phyloP scores from a whole-genome alignment of 2,888 invertebrate species.

The Dione juno region DNA sequence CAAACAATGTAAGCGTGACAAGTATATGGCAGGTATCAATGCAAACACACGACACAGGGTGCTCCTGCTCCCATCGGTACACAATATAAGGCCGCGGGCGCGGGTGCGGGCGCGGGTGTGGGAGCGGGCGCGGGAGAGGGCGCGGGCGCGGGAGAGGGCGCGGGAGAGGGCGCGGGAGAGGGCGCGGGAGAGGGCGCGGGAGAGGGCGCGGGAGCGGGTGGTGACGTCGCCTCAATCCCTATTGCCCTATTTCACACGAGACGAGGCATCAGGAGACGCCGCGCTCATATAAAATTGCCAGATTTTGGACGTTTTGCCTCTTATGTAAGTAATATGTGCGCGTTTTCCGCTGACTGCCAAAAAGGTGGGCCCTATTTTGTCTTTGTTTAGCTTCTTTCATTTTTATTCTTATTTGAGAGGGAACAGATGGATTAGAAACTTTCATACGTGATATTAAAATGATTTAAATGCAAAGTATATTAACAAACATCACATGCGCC shows the following conservation, averaged over 20 bases:
- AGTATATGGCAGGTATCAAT: neutral
- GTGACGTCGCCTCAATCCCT: neutral
- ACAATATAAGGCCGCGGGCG: neutral
- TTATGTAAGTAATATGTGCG: constrained; percentile 6
- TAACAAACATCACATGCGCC: too few relatives aligned
- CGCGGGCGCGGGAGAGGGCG: too few relatives aligned
- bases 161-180: too few relatives aligned
- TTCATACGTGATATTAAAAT: neutral
- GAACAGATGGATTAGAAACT: constrained; percentile 7
- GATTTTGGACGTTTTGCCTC: constrained; percentile 17
- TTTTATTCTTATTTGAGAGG: neutral
- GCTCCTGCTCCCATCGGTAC: neutral
- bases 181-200: too few relatives aligned
- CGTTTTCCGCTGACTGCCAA: neutral
- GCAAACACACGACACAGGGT: neutral
- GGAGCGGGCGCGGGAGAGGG: too few relatives aligned
- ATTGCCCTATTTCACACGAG: constrained; percentile 6
- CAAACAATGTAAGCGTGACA: neutral
- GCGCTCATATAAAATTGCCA: neutral
- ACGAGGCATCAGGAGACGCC: neutral
- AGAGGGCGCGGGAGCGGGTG: neutral
- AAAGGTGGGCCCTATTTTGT: neutral
- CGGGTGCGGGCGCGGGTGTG: too few relatives aligned
- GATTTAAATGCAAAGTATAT: neutral
- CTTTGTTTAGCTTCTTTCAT: constrained; percentile 10